Conservation (phyloP, 2,113 vertebrate genomes). For the Gnathonemus longibarbis region DNA sequence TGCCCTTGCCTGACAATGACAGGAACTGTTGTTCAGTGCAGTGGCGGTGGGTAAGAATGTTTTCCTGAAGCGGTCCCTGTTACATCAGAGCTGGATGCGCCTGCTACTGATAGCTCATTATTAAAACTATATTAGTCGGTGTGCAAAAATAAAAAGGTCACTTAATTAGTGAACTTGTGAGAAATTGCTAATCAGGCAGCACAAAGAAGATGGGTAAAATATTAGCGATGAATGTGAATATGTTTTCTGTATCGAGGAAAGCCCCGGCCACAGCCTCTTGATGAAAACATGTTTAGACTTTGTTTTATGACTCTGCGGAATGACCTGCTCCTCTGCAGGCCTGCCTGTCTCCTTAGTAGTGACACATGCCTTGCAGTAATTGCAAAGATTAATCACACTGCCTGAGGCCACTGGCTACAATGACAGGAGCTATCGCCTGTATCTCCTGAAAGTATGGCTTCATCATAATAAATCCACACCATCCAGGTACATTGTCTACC, state of each 20-base stretch:
- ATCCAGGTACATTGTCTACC: neutral
- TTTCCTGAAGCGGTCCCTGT: neutral
- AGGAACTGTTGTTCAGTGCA: neutral
- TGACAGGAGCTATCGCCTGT: neutral
- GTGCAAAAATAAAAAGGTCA: neutral
- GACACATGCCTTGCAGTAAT: constrained; percentile 2
- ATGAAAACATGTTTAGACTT: neutral
- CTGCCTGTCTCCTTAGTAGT: constrained; percentile 8
- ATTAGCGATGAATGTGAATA: neutral
- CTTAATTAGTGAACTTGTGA: neutral
- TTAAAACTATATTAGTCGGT: neutral
- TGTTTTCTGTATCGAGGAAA: neutral
- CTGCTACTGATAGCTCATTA: neutral
- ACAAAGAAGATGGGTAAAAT: neutral
- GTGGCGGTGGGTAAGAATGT: neutral
- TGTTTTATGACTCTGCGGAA: neutral
- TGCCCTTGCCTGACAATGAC: neutral
- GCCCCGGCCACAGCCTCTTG: neutral
- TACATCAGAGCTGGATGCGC: neutral
- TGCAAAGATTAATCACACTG: constrained; percentile 2
- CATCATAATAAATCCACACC: neutral
- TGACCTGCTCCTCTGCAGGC: neutral
- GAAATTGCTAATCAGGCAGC: neutral
- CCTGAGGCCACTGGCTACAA: neutral
- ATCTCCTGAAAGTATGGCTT: neutral